Evolutionary conservation across 53 echinoderm and acorn worm genomes (phyloP), one percentile per base, ranked within the genome.

Genomic region (Pentamera pediparva): DNA sequence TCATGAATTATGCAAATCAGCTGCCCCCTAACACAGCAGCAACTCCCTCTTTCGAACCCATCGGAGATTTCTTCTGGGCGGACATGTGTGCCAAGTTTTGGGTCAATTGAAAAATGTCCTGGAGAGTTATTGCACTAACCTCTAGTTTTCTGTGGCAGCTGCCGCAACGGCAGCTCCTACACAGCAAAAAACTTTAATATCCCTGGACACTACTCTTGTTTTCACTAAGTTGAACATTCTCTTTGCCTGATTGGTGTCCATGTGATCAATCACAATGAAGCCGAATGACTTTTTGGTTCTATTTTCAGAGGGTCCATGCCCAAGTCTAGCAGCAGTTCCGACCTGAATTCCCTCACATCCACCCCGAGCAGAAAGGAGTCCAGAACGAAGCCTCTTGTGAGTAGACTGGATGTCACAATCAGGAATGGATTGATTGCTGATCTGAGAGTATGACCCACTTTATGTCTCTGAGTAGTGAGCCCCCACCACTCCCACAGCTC

Each of bases 321-420:
- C 1, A 90, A 62, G n/a, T 85, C 87, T 0, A 76, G 54, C 63
- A 94, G 94, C 76, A 79, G 77, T 24, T 81, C 94, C 2, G 90
- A 94, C 56, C 67, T 94, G 17, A 77, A 64, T 9, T 75, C 82
- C 2, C 78, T 80, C 29, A 59, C 82, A 18, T 61, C 78, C 22
- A 75, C 79, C 37, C 84, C 86, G 4, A 85, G 47, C 37, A 81
- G 82, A 36, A 86, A 76, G 33, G 93, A 90, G 54, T 84, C 84
- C 52, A 94, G 76, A 73, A 82, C 63, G 15, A 91, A 91, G 60
- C 75, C 77, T 15, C 76, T 76, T 50, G 89, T 86, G 79, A 89
- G 83, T 83, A 22, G 12, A 56, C 43, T 41, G 9, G 15, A n/a
- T n/a, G n/a, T n/a, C n/a, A n/a, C n/a, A n/a, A n/a, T n/a, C n/a